Conservation (phyloP, 2,797 vertebrate genomes). For the Nyctibius grandis region DNA sequence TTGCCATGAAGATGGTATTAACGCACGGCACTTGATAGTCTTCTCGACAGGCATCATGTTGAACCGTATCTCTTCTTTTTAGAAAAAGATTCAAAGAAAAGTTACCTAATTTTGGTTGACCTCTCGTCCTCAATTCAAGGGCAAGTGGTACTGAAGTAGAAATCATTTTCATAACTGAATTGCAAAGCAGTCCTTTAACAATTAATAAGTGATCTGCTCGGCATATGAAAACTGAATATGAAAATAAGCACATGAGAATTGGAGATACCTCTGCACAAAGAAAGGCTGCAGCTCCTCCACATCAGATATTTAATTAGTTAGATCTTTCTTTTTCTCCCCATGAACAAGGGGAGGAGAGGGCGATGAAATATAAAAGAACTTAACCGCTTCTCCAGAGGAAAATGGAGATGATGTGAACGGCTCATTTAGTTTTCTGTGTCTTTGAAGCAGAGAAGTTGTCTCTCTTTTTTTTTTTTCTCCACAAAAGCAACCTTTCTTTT, state of each 20-base stretch:
- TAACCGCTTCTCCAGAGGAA: background rate
- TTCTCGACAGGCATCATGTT: background rate
- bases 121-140: slow-evolving; percentile 1
- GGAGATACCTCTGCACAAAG: background rate
- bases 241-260: background rate
- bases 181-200: slow-evolving; percentile 36
- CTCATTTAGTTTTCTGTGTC: background rate
- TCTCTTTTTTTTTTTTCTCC: background rate
- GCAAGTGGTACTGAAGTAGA: background rate
- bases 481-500: background rate
- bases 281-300: background rate
- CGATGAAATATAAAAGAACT: background rate
- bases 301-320: background rate
- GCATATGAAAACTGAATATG: background rate
- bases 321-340: background rate
- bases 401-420: background rate
- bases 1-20: background rate
- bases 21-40: background rate
- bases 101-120: slow-evolving; percentile 24
- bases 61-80: background rate
- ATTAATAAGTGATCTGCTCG: background rate
- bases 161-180: slow-evolving; percentile 26
- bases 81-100: background rate
- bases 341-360: background rate
- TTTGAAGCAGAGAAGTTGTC: background rate